These are phyloP conservation scores for Forbesichthys papilliferus DNA, from an alignment of 2,113 vertebrate species.

Conservation along the genomic window DNA sequence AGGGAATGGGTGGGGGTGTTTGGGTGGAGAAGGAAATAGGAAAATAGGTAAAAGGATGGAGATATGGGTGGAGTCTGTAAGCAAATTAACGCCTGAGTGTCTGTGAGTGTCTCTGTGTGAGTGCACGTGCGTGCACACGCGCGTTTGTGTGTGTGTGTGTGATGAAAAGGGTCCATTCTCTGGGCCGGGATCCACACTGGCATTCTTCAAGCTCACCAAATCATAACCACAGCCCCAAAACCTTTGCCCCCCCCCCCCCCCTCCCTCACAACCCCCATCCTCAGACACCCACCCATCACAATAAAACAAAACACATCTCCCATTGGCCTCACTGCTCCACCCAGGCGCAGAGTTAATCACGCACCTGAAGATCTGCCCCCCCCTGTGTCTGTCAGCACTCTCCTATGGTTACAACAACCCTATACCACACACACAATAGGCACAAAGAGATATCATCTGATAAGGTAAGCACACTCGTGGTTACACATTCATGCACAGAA, in stretches of 20 bases:
- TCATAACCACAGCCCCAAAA: constrained; percentile 61
- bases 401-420: constrained; percentile 59
- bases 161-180: constrained; percentile 73
- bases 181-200: constrained; percentile 60
- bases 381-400: constrained; percentile 59
- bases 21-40: background rate
- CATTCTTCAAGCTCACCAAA: constrained; percentile 79
- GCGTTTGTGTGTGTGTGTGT: constrained; percentile 31
- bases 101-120: background rate
- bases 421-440: constrained; percentile 18
- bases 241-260: constrained; percentile 28
- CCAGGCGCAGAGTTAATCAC: constrained; percentile 50
- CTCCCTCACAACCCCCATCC: constrained; percentile 22
- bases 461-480: constrained; percentile 49
- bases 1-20: background rate
- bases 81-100: background rate
- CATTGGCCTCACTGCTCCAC: background rate
- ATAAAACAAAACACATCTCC: background rate
- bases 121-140: constrained; percentile 32
- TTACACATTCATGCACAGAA: constrained; percentile 27
- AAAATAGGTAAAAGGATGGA: constrained; percentile 5
- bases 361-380: constrained; percentile 67
- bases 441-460: constrained; percentile 35
- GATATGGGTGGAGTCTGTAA: constrained; percentile 32
- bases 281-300: background rate